These are phyloP conservation scores for Carollia perspicillata DNA, from an alignment of 2,113 vertebrate species.

Conservation along the genomic window DNA sequence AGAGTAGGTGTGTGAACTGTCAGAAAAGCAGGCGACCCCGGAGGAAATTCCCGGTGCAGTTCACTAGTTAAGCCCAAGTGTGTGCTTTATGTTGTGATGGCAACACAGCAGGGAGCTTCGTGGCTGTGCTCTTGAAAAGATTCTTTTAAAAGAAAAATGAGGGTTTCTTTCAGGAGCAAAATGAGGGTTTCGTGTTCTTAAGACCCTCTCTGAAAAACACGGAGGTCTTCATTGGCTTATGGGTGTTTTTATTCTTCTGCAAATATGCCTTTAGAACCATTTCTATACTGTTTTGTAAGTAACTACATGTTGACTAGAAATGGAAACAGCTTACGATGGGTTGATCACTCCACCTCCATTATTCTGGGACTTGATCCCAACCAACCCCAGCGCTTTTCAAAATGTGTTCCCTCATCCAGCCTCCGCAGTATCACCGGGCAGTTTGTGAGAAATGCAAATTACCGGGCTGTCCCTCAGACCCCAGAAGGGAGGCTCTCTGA, in stretches of 20 bases:
- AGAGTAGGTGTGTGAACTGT: background rate
- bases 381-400: background rate
- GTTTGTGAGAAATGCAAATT: background rate
- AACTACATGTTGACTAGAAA: background rate
- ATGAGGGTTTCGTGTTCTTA: background rate
- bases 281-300: background rate
- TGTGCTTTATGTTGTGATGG: constrained; percentile 23
- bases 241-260: background rate
- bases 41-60: background rate
- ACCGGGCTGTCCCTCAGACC: no score
- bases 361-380: background rate
- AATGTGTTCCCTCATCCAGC: background rate
- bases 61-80: background rate
- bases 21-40: background rate
- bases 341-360: background rate
- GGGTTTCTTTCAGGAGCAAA: background rate
- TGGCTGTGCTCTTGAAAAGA: background rate
- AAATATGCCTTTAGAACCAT: background rate
- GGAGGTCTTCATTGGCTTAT: background rate
- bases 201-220: background rate
- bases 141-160: background rate
- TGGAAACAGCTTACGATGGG: background rate
- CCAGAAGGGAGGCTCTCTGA: background rate
- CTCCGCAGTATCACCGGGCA: background rate
- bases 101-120: background rate